A percentile compares a stretch with the other conserved stretches of the same genome.
Evolutionary conservation across 2,888 invertebrate species (phyloP).

Genomic region (Meteorus colon): DNA sequence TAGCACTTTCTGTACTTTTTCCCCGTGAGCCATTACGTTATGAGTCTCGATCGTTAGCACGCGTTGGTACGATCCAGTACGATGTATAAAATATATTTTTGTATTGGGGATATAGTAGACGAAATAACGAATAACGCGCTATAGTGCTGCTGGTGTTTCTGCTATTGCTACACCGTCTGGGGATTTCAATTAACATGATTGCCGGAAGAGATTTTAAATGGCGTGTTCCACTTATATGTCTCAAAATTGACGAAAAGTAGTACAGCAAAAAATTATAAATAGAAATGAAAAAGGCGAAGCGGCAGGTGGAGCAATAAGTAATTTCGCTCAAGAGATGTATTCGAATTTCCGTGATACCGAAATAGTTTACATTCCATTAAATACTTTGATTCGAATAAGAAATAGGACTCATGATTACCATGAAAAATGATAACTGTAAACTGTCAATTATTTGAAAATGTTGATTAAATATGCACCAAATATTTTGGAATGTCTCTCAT

Average conservation of each 20-base stretch:
- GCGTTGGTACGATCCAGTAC: conserved; percentile 17
- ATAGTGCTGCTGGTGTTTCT: background rate
- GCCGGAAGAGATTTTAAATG: conserved; percentile 27
- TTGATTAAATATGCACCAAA: background rate
- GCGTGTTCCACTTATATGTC: background rate
- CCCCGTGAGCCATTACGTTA: conserved; percentile 23
- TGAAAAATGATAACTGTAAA: background rate
- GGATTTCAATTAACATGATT: conserved; percentile 42
- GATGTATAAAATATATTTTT: background rate
- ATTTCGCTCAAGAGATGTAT: conserved; percentile 3
- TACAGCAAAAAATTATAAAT: background rate
- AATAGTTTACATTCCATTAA: too few species aligned
- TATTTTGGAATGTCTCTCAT: background rate
- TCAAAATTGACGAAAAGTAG: background rate
- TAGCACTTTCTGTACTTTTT: background rate
- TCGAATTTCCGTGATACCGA: conserved; percentile 2
- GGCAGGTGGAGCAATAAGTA: background rate
- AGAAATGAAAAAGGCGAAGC: background rate
- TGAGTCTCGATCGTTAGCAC: conserved; percentile 33
- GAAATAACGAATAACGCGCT: conserved; percentile 1
- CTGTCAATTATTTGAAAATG: background rate
- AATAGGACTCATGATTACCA: conserved; percentile 14
- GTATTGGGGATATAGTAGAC: background rate
- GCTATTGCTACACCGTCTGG: background rate
- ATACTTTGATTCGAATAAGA: conserved; percentile 15